A percentile compares a stretch with the other conserved stretches of the same genome.
phyloP scores from a whole-genome alignment of 2,113 vertebrate species.

The Corynorhinus townsendii region DNA sequence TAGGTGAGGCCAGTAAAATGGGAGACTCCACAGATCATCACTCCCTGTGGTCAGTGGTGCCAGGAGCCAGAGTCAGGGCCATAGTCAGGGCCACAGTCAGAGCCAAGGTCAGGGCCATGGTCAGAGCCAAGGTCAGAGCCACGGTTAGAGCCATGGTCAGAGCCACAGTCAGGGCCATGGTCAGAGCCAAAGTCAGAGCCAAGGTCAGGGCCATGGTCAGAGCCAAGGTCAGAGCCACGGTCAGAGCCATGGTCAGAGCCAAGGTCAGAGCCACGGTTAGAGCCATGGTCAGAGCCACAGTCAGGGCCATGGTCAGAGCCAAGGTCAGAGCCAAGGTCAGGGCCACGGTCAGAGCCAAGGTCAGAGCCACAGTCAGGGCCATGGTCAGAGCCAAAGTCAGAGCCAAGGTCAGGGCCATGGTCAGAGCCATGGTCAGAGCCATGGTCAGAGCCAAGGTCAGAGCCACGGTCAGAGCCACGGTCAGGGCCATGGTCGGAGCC shows the following conservation, averaged over 20 bases:
- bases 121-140: neutral
- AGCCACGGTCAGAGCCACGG: too few species aligned
- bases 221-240: neutral
- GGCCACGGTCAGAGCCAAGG: too few species aligned
- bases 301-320: neutral
- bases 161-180: neutral
- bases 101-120: neutral
- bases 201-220: too few species aligned
- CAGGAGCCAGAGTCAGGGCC: neutral
- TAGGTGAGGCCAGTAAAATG: rapidly evolving
- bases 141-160: too few species aligned
- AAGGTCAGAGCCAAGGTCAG: neutral
- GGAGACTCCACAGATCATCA: neutral
- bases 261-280: too few species aligned
- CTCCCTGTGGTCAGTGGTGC: rapidly evolving
- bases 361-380: neutral
- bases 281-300: too few species aligned
- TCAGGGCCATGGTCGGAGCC: neutral
- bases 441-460: too few species aligned
- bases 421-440: too few species aligned
- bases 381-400: neutral
- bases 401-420: neutral
- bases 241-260: neutral
- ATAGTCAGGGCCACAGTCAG: neutral
- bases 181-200: neutral